Percentiles rank a stretch among this genome's conserved stretches.
These are phyloP conservation scores for Thymelicus lineola DNA, from an alignment of 2,888 invertebrate genomes.

Conservation along the genomic window DNA sequence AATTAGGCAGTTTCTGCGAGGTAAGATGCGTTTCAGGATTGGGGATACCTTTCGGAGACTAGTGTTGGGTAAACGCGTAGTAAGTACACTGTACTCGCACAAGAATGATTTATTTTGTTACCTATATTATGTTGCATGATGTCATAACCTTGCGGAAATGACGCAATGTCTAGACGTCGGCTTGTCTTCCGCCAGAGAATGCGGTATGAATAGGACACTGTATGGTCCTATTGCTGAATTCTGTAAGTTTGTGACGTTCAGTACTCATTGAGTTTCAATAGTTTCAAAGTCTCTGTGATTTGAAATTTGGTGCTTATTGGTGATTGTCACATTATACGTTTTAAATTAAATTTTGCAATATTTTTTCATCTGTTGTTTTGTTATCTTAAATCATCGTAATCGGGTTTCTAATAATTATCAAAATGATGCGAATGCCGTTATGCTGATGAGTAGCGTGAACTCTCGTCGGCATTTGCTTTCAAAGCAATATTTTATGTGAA, in stretches of 20 bases:
- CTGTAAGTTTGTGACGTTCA: conserved; percentile 20
- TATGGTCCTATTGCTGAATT: conserved; percentile 2
- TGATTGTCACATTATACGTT: neutral
- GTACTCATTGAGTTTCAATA: conserved; percentile 1
- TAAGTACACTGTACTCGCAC: neutral
- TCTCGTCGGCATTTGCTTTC: conserved; percentile 4
- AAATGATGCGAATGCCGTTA: conserved; percentile 2
- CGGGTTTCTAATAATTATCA: conserved; percentile 19
- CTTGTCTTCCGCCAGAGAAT: too few species aligned
- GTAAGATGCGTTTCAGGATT: neutral
- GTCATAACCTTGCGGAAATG: neutral
- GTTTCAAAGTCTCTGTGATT: conserved; percentile 19
- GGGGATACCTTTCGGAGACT: neutral
- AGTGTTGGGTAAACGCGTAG: neutral
- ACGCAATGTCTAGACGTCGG: neutral
- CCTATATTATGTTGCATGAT: neutral
- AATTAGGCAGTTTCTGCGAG: neutral
- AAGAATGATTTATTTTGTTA: too few species aligned
- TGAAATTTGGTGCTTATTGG: neutral
- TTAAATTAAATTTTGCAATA: neutral
- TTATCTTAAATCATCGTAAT: conserved; percentile 17
- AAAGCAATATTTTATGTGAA: conserved; percentile 10
- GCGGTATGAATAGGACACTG: too few species aligned
- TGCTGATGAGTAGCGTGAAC: conserved; percentile 3
- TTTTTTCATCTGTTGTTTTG: neutral